Base-by-base conservation (phyloP, 2,888 invertebrate species). In the Drosophila diplacantha region DNA sequence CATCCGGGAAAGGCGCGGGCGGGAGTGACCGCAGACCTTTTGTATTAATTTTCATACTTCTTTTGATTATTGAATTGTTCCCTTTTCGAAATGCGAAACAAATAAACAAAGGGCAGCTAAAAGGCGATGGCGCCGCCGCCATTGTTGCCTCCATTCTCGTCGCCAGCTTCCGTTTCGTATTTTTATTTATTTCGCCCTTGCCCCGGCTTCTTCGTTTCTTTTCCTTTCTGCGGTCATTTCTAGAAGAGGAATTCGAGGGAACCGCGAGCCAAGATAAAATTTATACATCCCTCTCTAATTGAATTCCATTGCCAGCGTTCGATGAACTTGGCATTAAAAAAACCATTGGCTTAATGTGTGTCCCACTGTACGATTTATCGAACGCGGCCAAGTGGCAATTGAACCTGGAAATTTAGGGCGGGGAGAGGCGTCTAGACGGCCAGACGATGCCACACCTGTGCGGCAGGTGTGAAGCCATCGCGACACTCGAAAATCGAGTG, bases 11-110 rank as follows among this genome's bases (percentile, higher is more conserved):
- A 65, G 58, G 39, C 51, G 62, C 56, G 47, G 64, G 46, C 46
- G 47, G 34, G 52, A 39, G 29, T 57, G 43, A 46, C 61, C 62
- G 46, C 62, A 52, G 70, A 70, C 63, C 69, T 39, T 75, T 81
- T 82, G 75, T 77, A 81, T 78, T 75, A 55, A 83, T 80, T 83
- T 73, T 75, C 67, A 77, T 77, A 59, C 81, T 71, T 71, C 73
- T 69, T 66, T 55, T 66, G 73, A 70, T 73, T 75, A 71, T 82
- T 80, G 64, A 74, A 72, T 72, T 70, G 70, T 53, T 66, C 53
- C 41, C 70, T 60, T 55, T 68, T 61, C 53, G 68, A 65, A 76
- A 68, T 65, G 72, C 73, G 64, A 69, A 71, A 64, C 71, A 75
- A 77, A 75, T 75, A 81, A 78, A 83, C 72, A 78, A 78, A 72